Base-by-base conservation (phyloP, 2,113 vertebrate genomes). In the Rhipidura dahli region DNA sequence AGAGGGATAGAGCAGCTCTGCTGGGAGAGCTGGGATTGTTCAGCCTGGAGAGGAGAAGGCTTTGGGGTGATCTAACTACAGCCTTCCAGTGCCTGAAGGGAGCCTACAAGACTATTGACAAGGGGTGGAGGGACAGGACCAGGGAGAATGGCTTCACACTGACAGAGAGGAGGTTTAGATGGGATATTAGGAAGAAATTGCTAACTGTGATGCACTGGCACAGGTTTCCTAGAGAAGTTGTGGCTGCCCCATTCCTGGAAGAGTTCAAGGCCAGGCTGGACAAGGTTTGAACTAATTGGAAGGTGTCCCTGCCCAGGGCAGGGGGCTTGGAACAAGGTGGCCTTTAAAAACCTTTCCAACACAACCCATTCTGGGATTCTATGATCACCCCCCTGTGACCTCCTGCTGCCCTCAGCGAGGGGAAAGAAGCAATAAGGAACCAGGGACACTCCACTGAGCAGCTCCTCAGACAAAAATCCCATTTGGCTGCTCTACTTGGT, bases 331-430 rank as follows among this genome's bases (percentile, higher is more conserved):
- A 64, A 57, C 6, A 19, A 49, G 11, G 3, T 13, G 30, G 27
- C 7, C 26, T 37, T 56, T 64, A 31, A 88, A 18, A 6, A 11
- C 6, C 4, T 7, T 63, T 80, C 42, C 35, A 50, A 37, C 17
- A 8, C 50, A 50, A 56, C 22, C 21, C 21, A 35, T 35, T 35
- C 42, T 19, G 44, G 10, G 13, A 17, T 40, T 47, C 64, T 11
- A 9, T n/a, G 40, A 8, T 13, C 27, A 14, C 5, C 28, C 18
- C 24, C 18, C 80, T 33, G 0, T 2, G 8, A 44, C 22, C 35
- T 61, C 17, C n/a, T 31, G 24, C 54, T 87, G 81, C 45, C 35
- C 35, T 59, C 54, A 60, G 33, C 2, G 39, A 82, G 49, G 13
- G 1, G 1, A 66, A 22, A 22, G 18, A 22, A 47, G 23, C 11